Base-by-base conservation (phyloP, 1,140 invertebrate genomes). In the Dendrolimus punctatus region DNA sequence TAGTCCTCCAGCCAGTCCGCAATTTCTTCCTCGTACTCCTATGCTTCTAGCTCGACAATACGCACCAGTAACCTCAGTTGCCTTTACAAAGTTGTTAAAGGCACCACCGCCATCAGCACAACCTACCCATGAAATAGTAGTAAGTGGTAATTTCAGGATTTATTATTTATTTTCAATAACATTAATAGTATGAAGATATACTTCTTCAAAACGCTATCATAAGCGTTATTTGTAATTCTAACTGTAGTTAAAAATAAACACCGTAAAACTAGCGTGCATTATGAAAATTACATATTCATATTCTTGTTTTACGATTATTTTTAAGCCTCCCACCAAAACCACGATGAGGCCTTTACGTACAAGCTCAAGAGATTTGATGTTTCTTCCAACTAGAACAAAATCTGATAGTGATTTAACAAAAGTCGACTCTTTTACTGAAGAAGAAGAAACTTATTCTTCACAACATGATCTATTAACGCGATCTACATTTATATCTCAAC, bases 11-110 rank as follows among this genome's bases (percentile, higher is more conserved):
- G 68, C 71, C 0, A 66, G 67, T 6, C 73, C 77, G 6, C 68
- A 76, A 40, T 80, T 80, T 56, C 41, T 80, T 9, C 46, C 68
- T 4, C 66, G 73, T 10, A 58, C 71, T 41, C 58, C 68, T 5
- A 23, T 46, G 6, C 46, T 61, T 6, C 10, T 68, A 4, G 55
- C 69, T 6, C 65, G 67, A 6, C 81, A 85, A 52, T 82, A 71
- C 56, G 81, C 79, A 8, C 77, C 79, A 0, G 66, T 82, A 47
- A 54, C 67, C 9, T 58, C 74, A 6, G 77, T 81, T 4, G 62
- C 64, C 6, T 82, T 82, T 56, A 71, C 59, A 9, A 58, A 51
- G 38, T 57, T 64, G 23, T 55, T 58, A 9, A 58, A 23, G 23
- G 1, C 68, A 43, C 39, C 64, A 5, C 49, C 66, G 43, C 72